phyloP scores from a whole-genome alignment of 1,140 invertebrate species.

The Drosophila pallidifrons region DNA sequence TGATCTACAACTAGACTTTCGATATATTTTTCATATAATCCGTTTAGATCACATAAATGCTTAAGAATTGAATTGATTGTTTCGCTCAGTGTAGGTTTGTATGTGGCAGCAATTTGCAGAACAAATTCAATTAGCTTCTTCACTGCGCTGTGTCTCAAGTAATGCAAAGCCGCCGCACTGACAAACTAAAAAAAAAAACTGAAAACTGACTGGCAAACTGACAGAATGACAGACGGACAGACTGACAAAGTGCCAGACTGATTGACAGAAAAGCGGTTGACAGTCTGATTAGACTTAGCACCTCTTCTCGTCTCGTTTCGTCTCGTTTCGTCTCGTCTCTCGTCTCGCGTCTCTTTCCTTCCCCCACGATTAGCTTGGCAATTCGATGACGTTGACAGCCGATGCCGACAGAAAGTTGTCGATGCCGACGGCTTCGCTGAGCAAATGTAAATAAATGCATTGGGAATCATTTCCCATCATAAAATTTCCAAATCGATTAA shows the following conservation, averaged over 20 bases:
- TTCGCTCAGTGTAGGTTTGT: not conserved
- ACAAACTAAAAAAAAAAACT: conserved; percentile 26
- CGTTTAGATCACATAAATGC: no score
- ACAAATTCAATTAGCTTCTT: conserved; percentile 53
- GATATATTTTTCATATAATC: no score
- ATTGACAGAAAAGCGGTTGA: conserved; percentile 34
- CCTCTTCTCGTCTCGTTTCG: not conserved
- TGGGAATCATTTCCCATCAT: conserved; percentile 31
- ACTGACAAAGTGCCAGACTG: conserved; percentile 19
- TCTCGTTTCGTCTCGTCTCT: no score
- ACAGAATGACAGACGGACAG: conserved; percentile 16
- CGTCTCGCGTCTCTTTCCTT: not conserved
- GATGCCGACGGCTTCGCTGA: not conserved
- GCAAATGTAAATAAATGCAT: conserved; percentile 41
- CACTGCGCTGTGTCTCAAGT: conserved; percentile 34
- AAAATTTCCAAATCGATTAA: conserved; percentile 52
- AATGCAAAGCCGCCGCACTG: conserved; percentile 34
- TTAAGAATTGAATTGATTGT: no score
- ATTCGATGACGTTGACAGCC: conserved; percentile 20
- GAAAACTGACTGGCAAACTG: conserved; percentile 8
- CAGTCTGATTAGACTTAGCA: conserved; percentile 38
- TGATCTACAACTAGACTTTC: no score
- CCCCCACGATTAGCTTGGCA: conserved; percentile 28
- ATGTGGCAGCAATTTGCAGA: conserved; percentile 36
- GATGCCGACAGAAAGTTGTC: not conserved